A percentile compares a stretch with the other conserved stretches of the same genome.
Evolutionary conservation across 1,140 invertebrate species (phyloP).

Genomic region (Meteorus sp.): DNA sequence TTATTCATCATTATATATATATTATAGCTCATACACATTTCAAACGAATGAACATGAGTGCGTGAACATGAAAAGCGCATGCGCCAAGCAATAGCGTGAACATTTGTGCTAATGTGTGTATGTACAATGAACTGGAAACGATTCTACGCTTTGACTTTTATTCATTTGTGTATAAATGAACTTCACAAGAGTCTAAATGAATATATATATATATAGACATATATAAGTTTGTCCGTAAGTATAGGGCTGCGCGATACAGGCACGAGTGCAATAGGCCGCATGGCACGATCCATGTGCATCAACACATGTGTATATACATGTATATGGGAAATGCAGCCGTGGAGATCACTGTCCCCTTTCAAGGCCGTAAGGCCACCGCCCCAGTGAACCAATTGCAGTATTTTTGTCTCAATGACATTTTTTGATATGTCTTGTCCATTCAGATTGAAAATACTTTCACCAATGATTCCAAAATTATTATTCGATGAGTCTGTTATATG

Average conservation of each 20-base stretch:
- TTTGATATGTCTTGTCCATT: no score
- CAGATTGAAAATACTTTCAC: no score
- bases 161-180: background rate
- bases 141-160: conserved; percentile 11
- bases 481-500: no score
- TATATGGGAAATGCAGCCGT: conserved; percentile 16
- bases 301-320: conserved; percentile 10
- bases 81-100: background rate
- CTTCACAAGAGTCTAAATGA: no score
- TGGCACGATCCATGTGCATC: conserved; percentile 25
- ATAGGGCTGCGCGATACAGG: conserved; percentile 11
- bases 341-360: conserved; percentile 53
- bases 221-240: background rate
- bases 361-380: conserved; percentile 57
- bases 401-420: conserved; percentile 48
- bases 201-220: background rate
- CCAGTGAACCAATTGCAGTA: conserved; percentile 59
- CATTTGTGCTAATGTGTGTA: conserved; percentile 1
- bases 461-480: no score
- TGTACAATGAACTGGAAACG: background rate
- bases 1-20: conserved; percentile 25
- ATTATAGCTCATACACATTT: no score
- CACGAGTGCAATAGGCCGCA: conserved; percentile 26
- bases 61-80: conserved; percentile 27
- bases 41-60: no score